Base-by-base conservation (phyloP, 92 coral and sea anemone species). In the Chrysogorgia sp. region DNA sequence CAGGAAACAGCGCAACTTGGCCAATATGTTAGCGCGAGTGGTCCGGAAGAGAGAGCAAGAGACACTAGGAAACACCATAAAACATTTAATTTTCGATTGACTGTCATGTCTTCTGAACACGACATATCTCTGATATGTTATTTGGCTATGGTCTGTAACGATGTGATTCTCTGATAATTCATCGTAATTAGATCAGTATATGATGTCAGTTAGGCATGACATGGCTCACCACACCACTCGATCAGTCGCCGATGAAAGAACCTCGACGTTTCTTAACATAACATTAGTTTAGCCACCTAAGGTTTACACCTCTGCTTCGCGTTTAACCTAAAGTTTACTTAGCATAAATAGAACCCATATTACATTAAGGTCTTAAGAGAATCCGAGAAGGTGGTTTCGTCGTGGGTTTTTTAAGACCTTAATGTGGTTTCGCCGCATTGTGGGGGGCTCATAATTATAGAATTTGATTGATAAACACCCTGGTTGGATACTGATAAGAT, bases 381-480 rank as follows among this genome's bases (percentile, higher is more conserved):
- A n/a, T n/a, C n/a, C n/a, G n/a, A n/a, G n/a, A n/a, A n/a, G n/a
- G n/a, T n/a, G n/a, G n/a, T n/a, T n/a, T 35, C 24, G n/a, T 13
- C 71, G 24, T 43, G 4, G 74, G 31, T 40, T 26, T 55, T n/a
- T 30, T 40, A 25, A 12, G 50, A 20, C 53, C 6, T 31, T 63
- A 20, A 37, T 17, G 58, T 41, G 53, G 43, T 28, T 37, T 4
- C 15, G 23, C 9, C 7, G 30, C 60, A 17, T 22, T 29, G 30
- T 34, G 40, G 76, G 48, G 59, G 74, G 76, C 55, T 41, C 23
- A 58, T 37, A 45, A 69, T 69, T 45, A 30, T 17, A 7, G 26
- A 23, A 58, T 48, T n/a, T 69, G 76, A 69, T 45, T 69, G 76
- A 69, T 30, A 17, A 19, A 43, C 34, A 58, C 30, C n/a, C 76